Evolutionary conservation across 2,797 vertebrate genomes (phyloP).

Genomic region (Trachops cirrhosus): DNA sequence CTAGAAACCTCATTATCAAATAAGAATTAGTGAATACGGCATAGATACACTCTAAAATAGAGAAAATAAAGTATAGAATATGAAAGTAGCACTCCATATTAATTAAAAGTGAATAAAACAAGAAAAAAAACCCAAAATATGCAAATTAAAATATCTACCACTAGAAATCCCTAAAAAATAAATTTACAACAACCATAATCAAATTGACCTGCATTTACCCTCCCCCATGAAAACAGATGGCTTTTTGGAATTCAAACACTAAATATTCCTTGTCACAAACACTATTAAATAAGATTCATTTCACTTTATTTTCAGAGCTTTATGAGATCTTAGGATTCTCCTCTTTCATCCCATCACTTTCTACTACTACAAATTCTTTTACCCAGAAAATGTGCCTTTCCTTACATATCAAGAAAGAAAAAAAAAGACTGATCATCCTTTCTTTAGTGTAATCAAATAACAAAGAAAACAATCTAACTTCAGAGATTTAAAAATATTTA

Average conservation of each 20-base stretch:
- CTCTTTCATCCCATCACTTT: background rate
- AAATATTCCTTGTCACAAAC: background rate
- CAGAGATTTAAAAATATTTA: background rate
- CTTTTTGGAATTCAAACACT: constrained; percentile 8
- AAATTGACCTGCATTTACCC: background rate
- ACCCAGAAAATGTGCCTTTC: background rate
- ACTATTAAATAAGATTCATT: constrained; percentile 23
- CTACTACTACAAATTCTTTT: constrained; percentile 16
- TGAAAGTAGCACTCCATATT: constrained; percentile 22
- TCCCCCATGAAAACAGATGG: background rate
- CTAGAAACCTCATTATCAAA: constrained; percentile 27
- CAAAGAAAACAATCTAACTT: background rate
- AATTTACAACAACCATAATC: background rate
- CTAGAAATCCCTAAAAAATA: background rate
- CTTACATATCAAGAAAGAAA: background rate
- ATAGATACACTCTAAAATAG: background rate
- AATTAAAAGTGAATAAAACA: constrained; percentile 1
- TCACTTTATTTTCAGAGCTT: constrained; percentile 29
- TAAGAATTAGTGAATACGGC: background rate
- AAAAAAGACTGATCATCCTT: background rate
- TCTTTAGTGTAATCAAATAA: background rate
- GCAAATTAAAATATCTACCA: constrained; percentile 16
- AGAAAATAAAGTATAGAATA: background rate
- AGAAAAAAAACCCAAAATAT: background rate
- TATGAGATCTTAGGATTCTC: background rate